Evolutionary conservation across 2,888 invertebrate genomes (phyloP).

Genomic region (Choreutis nemorana): DNA sequence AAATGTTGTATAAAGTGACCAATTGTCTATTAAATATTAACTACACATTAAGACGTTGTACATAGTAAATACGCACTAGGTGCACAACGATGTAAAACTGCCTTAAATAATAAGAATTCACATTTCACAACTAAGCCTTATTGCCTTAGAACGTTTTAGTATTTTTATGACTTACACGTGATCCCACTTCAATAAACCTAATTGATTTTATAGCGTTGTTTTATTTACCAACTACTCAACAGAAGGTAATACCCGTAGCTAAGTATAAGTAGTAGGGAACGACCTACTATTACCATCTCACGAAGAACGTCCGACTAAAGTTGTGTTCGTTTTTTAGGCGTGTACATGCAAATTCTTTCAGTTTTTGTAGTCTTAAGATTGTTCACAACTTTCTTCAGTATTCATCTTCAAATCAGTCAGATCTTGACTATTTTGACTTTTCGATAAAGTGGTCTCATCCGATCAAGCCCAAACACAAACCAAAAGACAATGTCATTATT

Average conservation of each 20-base stretch:
- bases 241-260: neutral
- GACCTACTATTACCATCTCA: conserved; percentile 2
- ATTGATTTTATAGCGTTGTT: conserved; percentile 23
- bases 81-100: conserved; percentile 56
- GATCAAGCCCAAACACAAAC: too few relatives aligned
- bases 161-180: conserved; percentile 21
- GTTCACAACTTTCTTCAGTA: too few relatives aligned
- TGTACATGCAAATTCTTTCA: too few relatives aligned
- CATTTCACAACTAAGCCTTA: conserved; percentile 61
- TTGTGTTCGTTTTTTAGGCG: conserved; percentile 4
- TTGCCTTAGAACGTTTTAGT: conserved; percentile 40
- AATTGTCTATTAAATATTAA: conserved; percentile 30
- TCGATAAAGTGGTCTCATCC: too few relatives aligned
- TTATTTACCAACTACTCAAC: neutral
- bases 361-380: too few relatives aligned
- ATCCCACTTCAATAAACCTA: conserved; percentile 33
- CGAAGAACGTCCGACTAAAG: too few relatives aligned
- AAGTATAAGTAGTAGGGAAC: conserved; percentile 8
- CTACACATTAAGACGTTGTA: conserved; percentile 27
- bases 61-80: conserved; percentile 30
- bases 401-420: too few relatives aligned
- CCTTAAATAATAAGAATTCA: conserved; percentile 56
- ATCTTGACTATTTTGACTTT: too few relatives aligned
- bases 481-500: too few relatives aligned
- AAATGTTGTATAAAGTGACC: conserved; percentile 41